Evolutionary conservation across 2,113 vertebrate species (phyloP).

Genomic region (Hypocryptadius cinnamomeus): DNA sequence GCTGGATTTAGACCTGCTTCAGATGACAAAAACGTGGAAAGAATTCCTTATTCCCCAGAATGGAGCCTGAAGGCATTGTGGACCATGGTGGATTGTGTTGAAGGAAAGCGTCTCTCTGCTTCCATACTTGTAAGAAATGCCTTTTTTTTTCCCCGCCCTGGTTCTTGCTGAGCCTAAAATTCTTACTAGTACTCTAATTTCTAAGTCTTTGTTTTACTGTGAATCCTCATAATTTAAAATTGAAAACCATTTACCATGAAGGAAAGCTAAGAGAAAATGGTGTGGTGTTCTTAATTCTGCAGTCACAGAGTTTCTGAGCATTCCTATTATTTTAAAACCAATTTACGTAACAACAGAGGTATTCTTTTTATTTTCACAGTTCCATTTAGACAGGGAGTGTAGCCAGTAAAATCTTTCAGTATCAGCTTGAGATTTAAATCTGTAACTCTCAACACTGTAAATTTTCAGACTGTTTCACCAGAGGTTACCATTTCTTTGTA

Average conservation of each 20-base stretch:
- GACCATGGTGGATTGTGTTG: constrained; percentile 78
- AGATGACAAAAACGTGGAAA: background rate
- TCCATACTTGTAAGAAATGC: constrained; percentile 68
- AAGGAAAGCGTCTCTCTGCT: constrained; percentile 73
- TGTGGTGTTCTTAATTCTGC: background rate
- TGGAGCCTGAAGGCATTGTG: constrained; percentile 84
- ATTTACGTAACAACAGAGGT: background rate
- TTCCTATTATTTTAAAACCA: background rate
- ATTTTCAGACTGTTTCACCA: constrained; percentile 72
- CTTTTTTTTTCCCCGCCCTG: no score
- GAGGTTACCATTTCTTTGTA: constrained; percentile 78
- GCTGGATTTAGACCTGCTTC: constrained; percentile 80
- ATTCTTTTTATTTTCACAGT: background rate
- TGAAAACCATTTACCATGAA: background rate
- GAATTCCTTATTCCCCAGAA: constrained; percentile 80
- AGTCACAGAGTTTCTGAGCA: background rate
- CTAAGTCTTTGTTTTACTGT: background rate
- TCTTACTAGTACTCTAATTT: background rate
- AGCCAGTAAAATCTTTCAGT: background rate
- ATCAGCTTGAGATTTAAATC: background rate
- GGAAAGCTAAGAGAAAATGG: background rate
- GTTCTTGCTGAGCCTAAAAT: background rate
- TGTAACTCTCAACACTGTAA: background rate
- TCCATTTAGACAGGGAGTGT: background rate
- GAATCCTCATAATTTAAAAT: background rate